Evolutionary conservation across 2,797 vertebrate genomes (phyloP), one percentile per base, ranked within the genome.

Genomic region (Eidolon dupreanum): DNA sequence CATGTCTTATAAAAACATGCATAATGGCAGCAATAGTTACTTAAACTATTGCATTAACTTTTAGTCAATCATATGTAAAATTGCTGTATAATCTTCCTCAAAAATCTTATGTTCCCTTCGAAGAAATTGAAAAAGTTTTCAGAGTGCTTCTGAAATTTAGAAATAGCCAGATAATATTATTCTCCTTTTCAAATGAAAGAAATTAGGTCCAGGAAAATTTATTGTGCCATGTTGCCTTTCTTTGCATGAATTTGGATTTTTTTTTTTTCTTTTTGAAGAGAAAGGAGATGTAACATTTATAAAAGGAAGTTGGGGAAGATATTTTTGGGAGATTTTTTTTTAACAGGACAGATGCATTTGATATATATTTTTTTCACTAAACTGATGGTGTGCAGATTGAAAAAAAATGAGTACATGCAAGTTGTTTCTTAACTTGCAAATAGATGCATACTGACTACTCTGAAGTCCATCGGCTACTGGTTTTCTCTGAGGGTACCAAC

Each of bases 401-500:
- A 74, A 63, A 49, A 75, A 78, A 12, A 70, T 13, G 17, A 41
- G 31, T 38, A 4, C 3, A 6, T 77, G 31, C 53, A 91, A 53
- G 20, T 91, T 87, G 8, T 15, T 49, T 10, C 36, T 82, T 53
- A 88, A 36, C 77, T n/a, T 63, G 61, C 36, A 70, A 31, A 19
- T 63, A 38, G 63, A 49, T 24, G 26, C 17, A 2, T 19, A 68
- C 28, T 53, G 55, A 65, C 12, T 41, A 33, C 41, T 68, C 38
- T 79, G 77, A 88, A 65, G 8, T n/a, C 11, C 43, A 1, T 75
- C 10, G 10, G 89, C 20, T 16, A 2, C 55, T 9, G 24, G 70
- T 20, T 8, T 12, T 55, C 16, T 12, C 6, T 3, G 11, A n/a
- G 33, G 17, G 20, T 33, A 2, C 26, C 1, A 0, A 2, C 38